Percentiles rank a stretch among this genome's conserved stretches.
These are phyloP conservation scores for Apodemia zela DNA, from an alignment of 2,888 invertebrate species.

Conservation along the genomic window DNA sequence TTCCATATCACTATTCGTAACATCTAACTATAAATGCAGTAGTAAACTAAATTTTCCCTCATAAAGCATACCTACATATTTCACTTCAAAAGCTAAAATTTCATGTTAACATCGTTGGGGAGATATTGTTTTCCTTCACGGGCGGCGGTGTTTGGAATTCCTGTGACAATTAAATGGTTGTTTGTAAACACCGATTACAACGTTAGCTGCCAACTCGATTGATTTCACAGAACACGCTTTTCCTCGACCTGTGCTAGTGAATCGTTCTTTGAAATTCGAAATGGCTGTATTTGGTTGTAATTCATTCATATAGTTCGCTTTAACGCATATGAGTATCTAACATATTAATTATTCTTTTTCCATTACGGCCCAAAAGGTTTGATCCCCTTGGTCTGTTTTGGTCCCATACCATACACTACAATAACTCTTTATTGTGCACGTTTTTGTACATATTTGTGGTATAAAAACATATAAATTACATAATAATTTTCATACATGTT, in stretches of 20 bases:
- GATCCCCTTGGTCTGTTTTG: no score
- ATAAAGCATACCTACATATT: conserved; percentile 17
- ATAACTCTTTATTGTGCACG: no score
- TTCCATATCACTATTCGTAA: no score
- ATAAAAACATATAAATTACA: no score
- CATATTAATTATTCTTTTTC: no score
- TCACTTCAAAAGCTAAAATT: conserved; percentile 26
- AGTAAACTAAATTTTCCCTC: neutral
- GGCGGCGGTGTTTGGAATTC: conserved; percentile 63
- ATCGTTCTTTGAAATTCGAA: conserved; percentile 28
- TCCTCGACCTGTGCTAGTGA: conserved; percentile 38
- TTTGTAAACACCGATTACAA: conserved; percentile 66
- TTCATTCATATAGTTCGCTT: neutral
- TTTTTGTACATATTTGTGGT: no score
- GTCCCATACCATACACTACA: no score
- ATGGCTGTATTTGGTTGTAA: conserved; percentile 11
- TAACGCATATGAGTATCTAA: neutral
- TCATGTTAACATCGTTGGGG: conserved; percentile 24
- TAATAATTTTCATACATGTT: no score
- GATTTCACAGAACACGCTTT: conserved; percentile 59
- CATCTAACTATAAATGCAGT: no score
- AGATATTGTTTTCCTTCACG: conserved; percentile 58
- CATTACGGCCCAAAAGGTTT: no score
- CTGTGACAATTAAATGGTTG: conserved; percentile 66
- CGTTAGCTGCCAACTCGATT: conserved; percentile 34